A percentile compares a stretch with the other conserved stretches of the same genome.
Evolutionary conservation across 2,113 vertebrate species (phyloP).

Genomic region (Chrysemys picta): DNA sequence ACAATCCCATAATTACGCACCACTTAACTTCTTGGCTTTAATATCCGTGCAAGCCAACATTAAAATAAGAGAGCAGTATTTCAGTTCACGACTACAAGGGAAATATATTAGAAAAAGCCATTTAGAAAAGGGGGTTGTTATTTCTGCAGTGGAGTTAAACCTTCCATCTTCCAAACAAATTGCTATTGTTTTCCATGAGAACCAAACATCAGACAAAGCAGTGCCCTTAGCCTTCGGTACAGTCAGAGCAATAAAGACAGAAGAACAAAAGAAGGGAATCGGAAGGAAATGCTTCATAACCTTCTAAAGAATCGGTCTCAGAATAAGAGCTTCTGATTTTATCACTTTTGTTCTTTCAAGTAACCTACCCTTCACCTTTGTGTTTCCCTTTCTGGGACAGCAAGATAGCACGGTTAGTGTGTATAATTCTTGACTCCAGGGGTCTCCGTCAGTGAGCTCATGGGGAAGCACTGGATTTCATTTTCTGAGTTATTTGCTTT

Average conservation of each 20-base stretch:
- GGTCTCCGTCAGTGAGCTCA: background rate
- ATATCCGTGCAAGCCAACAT: slow-evolving; percentile 49
- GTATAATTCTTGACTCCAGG: background rate
- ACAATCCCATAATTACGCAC: slow-evolving; percentile 76
- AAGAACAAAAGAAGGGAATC: slow-evolving; percentile 30
- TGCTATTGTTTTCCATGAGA: slow-evolving; percentile 6
- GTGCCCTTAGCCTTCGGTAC: background rate
- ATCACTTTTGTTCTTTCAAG: slow-evolving; percentile 13
- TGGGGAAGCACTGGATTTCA: background rate
- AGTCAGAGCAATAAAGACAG: background rate
- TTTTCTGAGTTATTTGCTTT: background rate
- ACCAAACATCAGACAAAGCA: rapidly evolving
- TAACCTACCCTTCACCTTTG: slow-evolving; percentile 9
- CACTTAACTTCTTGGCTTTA: slow-evolving; percentile 73
- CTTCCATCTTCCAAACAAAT: background rate
- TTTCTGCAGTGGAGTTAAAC: background rate
- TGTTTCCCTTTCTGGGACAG: slow-evolving; percentile 19
- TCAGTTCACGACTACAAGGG: background rate
- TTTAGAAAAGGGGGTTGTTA: background rate
- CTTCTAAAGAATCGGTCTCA: slow-evolving; percentile 13
- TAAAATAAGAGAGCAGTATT: slow-evolving; percentile 23
- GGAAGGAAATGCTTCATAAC: slow-evolving; percentile 50
- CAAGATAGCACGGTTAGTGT: background rate
- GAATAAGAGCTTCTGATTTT: slow-evolving; percentile 24
- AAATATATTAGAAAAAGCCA: background rate